Evolutionary conservation across 1,140 invertebrate species (phyloP).

Genomic region (Saxidomus purpurata): DNA sequence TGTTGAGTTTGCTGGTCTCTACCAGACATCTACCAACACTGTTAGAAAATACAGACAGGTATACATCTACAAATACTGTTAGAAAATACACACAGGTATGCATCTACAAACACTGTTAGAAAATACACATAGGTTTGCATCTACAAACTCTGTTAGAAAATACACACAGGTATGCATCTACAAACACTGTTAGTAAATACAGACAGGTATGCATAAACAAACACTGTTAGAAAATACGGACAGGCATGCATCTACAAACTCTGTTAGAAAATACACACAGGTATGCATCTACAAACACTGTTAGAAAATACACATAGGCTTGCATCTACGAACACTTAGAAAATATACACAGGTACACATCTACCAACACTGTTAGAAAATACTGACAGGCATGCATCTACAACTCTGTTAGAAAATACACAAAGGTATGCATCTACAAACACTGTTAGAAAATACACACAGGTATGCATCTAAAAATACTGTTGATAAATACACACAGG

Average conservation of each 20-base stretch:
- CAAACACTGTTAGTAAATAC: slow-evolving; percentile 58
- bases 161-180: slow-evolving; percentile 71
- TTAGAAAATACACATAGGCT: slow-evolving; percentile 62
- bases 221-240: slow-evolving; percentile 44
- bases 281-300: slow-evolving; percentile 73
- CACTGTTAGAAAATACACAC: slow-evolving; percentile 40
- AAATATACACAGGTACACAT: slow-evolving; percentile 69
- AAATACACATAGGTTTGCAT: slow-evolving; percentile 69
- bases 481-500: slow-evolving; percentile 59
- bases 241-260: slow-evolving; percentile 73
- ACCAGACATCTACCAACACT: slow-evolving; percentile 74
- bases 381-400: slow-evolving; percentile 71
- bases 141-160: slow-evolving; percentile 64
- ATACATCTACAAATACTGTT: slow-evolving; percentile 69
- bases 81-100: slow-evolving; percentile 62
- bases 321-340: slow-evolving; percentile 68
- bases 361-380: slow-evolving; percentile 66
- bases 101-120: slow-evolving; percentile 69
- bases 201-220: slow-evolving; percentile 73
- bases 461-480: slow-evolving; percentile 72
- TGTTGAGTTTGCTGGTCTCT: slow-evolving; percentile 81
- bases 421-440: slow-evolving; percentile 74
- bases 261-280: slow-evolving; percentile 53
- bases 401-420: slow-evolving; percentile 50
- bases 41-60: slow-evolving; percentile 63